A percentile compares a stretch with the other conserved stretches of the same genome.
Evolutionary conservation across 1,140 invertebrate genomes (phyloP).

Genomic region (Leptonema lineaticorne): DNA sequence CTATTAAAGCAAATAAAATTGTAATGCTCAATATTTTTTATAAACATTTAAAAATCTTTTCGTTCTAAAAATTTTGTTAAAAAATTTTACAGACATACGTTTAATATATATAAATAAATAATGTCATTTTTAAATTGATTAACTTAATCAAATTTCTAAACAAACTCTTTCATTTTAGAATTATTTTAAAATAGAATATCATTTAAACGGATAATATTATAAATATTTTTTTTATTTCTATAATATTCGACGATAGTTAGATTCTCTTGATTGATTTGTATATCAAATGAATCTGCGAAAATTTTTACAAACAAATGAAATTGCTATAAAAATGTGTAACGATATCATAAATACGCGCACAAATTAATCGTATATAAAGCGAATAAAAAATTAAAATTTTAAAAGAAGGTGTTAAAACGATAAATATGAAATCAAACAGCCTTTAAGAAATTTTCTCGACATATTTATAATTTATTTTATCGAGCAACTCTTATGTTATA

Average conservation of each 20-base stretch:
- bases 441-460: not conserved
- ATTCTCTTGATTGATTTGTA: conserved; percentile 15
- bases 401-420: not conserved
- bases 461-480: not conserved
- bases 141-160: no score
- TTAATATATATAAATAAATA: no score
- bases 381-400: no score
- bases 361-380: not conserved
- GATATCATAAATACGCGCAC: not conserved
- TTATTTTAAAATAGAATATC: no score
- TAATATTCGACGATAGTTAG: not conserved
- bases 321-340: not conserved
- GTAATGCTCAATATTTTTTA: no score
- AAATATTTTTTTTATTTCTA: conserved; percentile 7
- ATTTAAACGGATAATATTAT: not conserved
- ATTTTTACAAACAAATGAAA: conserved; percentile 6
- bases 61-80: no score
- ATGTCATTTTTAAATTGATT: no score
- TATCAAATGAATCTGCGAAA: not conserved
- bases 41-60: no score
- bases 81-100: no score
- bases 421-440: not conserved
- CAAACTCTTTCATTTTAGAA: no score
- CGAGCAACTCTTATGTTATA: no score
- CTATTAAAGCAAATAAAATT: no score